Evolutionary conservation across 2,888 invertebrate species (phyloP).

Genomic region (Drosophila formosana): DNA sequence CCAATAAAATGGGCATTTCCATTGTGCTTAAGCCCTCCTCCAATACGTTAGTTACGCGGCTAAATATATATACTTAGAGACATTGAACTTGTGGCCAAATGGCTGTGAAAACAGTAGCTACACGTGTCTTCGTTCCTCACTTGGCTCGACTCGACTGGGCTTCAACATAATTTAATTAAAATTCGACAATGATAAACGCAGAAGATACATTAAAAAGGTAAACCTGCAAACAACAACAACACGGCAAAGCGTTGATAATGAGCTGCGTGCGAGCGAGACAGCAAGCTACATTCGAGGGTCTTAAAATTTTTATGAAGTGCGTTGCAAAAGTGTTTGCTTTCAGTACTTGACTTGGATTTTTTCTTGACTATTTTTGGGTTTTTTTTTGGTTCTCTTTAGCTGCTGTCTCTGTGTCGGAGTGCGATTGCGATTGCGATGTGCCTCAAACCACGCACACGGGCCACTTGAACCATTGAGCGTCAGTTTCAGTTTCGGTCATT

Average conservation of each 20-base stretch:
- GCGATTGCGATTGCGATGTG: constrained; percentile 23
- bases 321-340: constrained; percentile 67
- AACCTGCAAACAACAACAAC: constrained; percentile 14
- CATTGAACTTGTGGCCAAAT: constrained; percentile 59
- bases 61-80: constrained; percentile 32
- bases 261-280: constrained; percentile 8
- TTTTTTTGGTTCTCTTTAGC: neutral
- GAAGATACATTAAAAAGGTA: constrained; percentile 70
- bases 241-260: constrained; percentile 29
- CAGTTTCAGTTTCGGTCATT: constrained; percentile 75
- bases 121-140: constrained; percentile 47
- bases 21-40: constrained; percentile 22
- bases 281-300: constrained; percentile 25
- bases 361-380: neutral
- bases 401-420: neutral
- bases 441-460: constrained; percentile 49
- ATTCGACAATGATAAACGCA: constrained; percentile 74
- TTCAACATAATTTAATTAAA: constrained; percentile 72
- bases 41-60: neutral
- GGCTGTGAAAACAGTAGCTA: constrained; percentile 39
- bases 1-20: constrained; percentile 32
- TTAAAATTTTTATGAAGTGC: constrained; percentile 52
- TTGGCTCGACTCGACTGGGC: constrained; percentile 19
- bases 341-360: constrained; percentile 69
- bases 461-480: constrained; percentile 63